Base-by-base conservation (phyloP, 2,888 invertebrate species). In the Stenolophus ochropezus region DNA sequence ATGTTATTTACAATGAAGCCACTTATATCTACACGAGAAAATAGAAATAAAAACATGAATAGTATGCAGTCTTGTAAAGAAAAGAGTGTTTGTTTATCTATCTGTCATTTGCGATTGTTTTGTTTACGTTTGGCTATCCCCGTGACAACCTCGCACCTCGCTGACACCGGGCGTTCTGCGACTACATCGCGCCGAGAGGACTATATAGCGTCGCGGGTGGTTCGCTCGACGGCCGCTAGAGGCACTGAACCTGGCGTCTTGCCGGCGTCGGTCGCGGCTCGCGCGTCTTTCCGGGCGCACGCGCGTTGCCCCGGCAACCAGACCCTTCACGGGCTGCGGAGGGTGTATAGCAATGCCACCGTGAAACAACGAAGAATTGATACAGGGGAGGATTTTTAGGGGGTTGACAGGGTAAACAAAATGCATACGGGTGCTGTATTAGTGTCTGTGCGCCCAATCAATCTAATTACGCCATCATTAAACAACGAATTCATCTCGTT, bases 271-370 rank as follows among this genome's bases (percentile, higher is more conserved):
- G 81, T 27, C 81, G 81, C 80, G 75, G 81, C 61, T 75, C 81
- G 81, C 81, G 80, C 80, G 73, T 81, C 81, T 81, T 75, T 81
- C 81, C 75, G 75, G 74, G 81, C 81, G 81, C 81, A 75, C n/a
- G 75, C 81, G 81, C 81, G 81, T 81, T 21, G 49, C 42, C 81
- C 4, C 61, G 65, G 75, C 74, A 81, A 81, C 81, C 65, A 65
- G 25, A 23, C 73, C 71, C 71, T 71, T 20, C 47, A 20, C 47
- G 14, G 42, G 21, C 27, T n/a, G 16, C 14, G 11, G 21, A 11
- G 56, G 20, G 56, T 56, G 56, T 56, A 56, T 56, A 56, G 56
- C 56, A 21, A 56, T 56, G 56, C 61, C 61, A 11, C 14, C 61
- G 65, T 69, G 21, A 27, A 69, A 69, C 65, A 69, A 69, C 14